Evolutionary conservation across 2,797 vertebrate species (phyloP).

Genomic region (Sphenopsis melanotis): DNA sequence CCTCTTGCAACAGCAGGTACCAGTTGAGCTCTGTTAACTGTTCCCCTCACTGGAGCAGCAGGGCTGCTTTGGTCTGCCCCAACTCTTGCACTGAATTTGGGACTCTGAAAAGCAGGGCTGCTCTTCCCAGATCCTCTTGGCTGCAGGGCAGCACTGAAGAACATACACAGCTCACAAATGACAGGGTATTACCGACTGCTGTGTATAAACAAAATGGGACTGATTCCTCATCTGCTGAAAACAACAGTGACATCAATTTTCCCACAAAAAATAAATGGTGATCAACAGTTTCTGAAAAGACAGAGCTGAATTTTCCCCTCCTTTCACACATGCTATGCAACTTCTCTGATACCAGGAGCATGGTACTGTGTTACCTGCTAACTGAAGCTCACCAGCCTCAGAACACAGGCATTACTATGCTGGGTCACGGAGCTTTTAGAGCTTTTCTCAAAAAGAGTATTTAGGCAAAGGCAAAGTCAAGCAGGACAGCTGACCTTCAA

Average conservation of each 20-base stretch:
- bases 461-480: background rate
- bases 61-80: background rate
- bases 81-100: background rate
- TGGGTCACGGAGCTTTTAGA: background rate
- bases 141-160: background rate
- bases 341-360: background rate
- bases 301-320: background rate
- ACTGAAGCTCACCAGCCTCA: background rate
- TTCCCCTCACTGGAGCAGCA: background rate
- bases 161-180: background rate
- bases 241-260: background rate
- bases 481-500: background rate
- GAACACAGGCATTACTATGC: background rate
- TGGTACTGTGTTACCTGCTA: background rate
- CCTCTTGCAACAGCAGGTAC: background rate
- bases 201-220: background rate
- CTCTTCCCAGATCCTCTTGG: background rate
- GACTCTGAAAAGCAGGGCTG: background rate
- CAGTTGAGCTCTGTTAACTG: background rate
- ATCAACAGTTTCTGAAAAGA: background rate
- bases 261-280: accelerated
- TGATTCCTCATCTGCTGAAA: background rate
- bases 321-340: background rate
- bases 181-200: background rate
- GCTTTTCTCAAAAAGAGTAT: background rate